A percentile compares a stretch with the other conserved stretches of the same genome.
phyloP scores from a whole-genome alignment of 2,113 vertebrate genomes.

The Amia ocellicauda region DNA sequence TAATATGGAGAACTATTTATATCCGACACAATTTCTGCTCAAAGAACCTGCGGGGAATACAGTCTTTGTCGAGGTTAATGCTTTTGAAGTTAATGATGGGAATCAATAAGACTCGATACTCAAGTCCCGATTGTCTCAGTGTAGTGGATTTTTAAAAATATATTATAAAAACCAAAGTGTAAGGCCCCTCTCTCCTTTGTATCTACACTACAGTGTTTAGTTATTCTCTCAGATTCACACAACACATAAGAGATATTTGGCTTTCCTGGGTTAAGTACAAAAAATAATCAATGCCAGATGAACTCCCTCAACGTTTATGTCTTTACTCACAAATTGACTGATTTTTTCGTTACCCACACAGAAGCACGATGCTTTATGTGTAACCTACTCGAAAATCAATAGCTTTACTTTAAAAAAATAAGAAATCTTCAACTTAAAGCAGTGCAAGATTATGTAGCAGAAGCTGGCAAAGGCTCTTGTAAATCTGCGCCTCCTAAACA shows the following conservation, averaged over 20 bases:
- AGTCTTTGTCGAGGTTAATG: too few relatives aligned
- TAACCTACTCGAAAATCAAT: slow-evolving; percentile 9
- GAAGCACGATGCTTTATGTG: slow-evolving; percentile 11
- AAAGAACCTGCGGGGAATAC: too few relatives aligned
- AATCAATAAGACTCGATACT: too few relatives aligned
- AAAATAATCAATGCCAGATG: slow-evolving; percentile 11
- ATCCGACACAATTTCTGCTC: too few relatives aligned
- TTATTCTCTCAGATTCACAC: not conserved
- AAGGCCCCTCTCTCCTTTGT: not conserved
- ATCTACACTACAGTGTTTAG: not conserved
- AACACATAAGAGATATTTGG: slow-evolving; percentile 2
- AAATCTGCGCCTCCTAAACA: not conserved
- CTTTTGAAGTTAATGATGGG: too few relatives aligned
- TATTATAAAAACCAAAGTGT: too few relatives aligned
- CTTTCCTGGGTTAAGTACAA: not conserved
- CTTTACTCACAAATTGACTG: not conserved
- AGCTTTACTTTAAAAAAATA: slow-evolving; percentile 13
- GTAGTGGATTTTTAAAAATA: too few relatives aligned
- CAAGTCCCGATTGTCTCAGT: too few relatives aligned
- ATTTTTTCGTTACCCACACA: not conserved
- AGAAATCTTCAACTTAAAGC: slow-evolving; percentile 4
- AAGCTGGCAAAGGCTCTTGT: not conserved
- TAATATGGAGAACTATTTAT: too few relatives aligned
- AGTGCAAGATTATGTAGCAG: not conserved
- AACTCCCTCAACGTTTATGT: slow-evolving; percentile 1